phyloP scores from a whole-genome alignment of 2,888 invertebrate species.

The Caradrina kadenii region DNA sequence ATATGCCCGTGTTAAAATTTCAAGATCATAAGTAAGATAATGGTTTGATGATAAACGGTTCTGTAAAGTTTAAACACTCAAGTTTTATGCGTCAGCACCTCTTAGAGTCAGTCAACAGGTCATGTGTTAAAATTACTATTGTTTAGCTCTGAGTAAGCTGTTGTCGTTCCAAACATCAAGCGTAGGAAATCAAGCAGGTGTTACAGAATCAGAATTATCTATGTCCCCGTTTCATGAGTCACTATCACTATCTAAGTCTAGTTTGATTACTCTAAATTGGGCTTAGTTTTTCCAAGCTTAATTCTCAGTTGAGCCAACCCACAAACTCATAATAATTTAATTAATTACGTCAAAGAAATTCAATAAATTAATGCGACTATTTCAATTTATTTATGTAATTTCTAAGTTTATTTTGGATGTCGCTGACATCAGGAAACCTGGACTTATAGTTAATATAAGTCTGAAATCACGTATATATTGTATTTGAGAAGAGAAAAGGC shows the following conservation, averaged over 20 bases:
- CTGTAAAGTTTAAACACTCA: conserved; percentile 34
- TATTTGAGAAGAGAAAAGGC: no score
- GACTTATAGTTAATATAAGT: no score
- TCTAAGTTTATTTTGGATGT: no score
- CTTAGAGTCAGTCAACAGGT: conserved; percentile 16
- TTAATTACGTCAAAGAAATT: no score
- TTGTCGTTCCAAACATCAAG: conserved; percentile 5
- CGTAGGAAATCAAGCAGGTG: conserved; percentile 45
- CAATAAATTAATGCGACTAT: no score
- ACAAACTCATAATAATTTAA: not conserved
- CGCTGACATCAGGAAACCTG: no score
- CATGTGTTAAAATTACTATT: conserved; percentile 18
- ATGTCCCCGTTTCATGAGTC: conserved; percentile 24
- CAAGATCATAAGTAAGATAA: conserved; percentile 47
- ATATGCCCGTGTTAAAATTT: conserved; percentile 49
- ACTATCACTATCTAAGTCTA: conserved; percentile 33
- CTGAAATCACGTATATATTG: no score
- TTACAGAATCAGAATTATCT: conserved; percentile 29
- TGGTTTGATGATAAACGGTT: conserved; percentile 48
- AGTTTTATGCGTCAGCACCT: conserved; percentile 48
- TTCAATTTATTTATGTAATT: no score
- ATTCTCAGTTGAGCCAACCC: not conserved
- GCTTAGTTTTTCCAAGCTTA: not conserved
- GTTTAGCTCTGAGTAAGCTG: conserved; percentile 14
- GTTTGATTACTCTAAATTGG: conserved; percentile 4